A percentile compares a stretch with the other conserved stretches of the same genome.
These are phyloP conservation scores for Lepus oiostolus DNA, from an alignment of 2,797 vertebrate genomes.

Conservation along the genomic window DNA sequence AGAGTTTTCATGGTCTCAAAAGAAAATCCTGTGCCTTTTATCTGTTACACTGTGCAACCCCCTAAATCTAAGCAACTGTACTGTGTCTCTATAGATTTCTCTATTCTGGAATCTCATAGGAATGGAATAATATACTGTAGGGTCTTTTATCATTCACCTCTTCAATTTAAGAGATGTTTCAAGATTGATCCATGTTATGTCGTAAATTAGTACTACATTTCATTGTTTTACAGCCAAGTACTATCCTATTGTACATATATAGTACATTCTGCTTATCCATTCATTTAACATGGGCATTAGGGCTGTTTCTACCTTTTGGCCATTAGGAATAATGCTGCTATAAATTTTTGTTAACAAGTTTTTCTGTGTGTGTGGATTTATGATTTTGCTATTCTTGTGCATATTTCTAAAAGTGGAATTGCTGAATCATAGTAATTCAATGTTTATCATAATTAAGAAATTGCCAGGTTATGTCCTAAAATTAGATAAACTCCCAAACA, in stretches of 20 bases:
- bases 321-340: background rate
- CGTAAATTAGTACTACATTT: background rate
- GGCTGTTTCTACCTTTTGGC: background rate
- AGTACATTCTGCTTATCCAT: background rate
- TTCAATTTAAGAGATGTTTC: background rate
- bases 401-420: background rate
- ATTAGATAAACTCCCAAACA: background rate
- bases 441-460: background rate
- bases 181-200: background rate
- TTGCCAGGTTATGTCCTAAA: background rate
- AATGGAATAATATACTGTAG: background rate
- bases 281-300: background rate
- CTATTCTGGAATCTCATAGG: background rate
- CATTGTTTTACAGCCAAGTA: background rate
- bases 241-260: background rate
- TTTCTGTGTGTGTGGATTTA: background rate
- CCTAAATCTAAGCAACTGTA: background rate
- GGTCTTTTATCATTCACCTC: background rate
- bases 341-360: background rate
- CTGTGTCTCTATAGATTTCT: background rate
- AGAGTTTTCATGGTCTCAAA: background rate
- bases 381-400: background rate
- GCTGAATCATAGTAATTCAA: background rate
- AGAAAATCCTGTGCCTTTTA: background rate
- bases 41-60: background rate